phyloP scores from a whole-genome alignment of 1,140 invertebrate species.

The Papilio glaucus region DNA sequence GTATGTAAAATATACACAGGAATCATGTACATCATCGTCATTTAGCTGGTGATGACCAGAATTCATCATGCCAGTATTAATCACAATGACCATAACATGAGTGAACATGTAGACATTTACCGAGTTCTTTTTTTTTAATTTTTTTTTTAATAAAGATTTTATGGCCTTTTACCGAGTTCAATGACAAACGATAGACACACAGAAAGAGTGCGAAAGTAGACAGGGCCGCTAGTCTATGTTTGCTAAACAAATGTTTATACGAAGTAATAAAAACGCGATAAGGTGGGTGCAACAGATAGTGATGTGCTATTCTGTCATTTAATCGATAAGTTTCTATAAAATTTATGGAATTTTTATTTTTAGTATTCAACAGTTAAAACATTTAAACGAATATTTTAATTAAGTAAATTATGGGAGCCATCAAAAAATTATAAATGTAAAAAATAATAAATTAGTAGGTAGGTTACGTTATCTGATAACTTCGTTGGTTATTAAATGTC shows the following conservation, averaged over 20 bases:
- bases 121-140: not conserved
- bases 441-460: not conserved
- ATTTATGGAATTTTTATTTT: not conserved
- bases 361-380: not conserved
- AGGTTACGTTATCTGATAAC: slow-evolving; percentile 18
- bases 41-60: no score
- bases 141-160: no score
- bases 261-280: slow-evolving; percentile 73
- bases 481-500: slow-evolving; percentile 20
- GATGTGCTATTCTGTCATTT: slow-evolving; percentile 38
- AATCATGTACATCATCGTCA: no score
- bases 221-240: slow-evolving; percentile 56
- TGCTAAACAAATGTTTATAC: slow-evolving; percentile 66
- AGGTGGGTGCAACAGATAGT: slow-evolving; percentile 57
- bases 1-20: no score
- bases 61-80: no score
- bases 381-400: not conserved
- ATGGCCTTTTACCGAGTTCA: slow-evolving; percentile 19
- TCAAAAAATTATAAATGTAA: slow-evolving; percentile 11
- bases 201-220: slow-evolving; percentile 45
- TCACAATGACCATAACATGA: no score
- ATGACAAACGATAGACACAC: slow-evolving; percentile 35
- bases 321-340: slow-evolving; percentile 40
- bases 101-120: not conserved
- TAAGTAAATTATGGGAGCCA: not conserved